Evolutionary conservation across 2,888 invertebrate genomes (phyloP).

Genomic region (Diploptera punctata): DNA sequence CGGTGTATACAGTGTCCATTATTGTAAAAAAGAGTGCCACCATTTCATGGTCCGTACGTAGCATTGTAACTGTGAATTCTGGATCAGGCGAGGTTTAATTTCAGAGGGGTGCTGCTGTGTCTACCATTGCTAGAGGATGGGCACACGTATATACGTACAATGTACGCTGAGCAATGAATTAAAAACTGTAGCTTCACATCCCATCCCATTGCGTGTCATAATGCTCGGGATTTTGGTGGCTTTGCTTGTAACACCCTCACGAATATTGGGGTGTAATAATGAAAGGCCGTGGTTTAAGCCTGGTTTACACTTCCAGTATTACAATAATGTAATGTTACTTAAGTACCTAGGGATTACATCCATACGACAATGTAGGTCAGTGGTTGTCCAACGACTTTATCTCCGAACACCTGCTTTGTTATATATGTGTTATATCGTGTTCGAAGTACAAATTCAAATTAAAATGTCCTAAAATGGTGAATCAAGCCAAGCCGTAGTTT

Average conservation of each 20-base stretch:
- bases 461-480: no score
- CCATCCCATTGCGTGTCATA: background rate
- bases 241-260: background rate
- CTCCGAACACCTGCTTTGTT: no score
- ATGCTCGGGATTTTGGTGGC: constrained; percentile 4
- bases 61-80: background rate
- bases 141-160: background rate
- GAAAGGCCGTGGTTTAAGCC: background rate
- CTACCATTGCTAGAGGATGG: no score
- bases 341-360: background rate
- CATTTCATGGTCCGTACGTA: no score
- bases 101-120: background rate
- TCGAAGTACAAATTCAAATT: no score
- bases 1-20: no score
- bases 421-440: no score
- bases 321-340: background rate
- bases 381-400: no score
- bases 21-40: no score
- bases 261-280: constrained; percentile 12
- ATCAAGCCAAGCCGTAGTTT: no score
- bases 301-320: background rate
- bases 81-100: background rate
- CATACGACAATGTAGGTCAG: no score
- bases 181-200: background rate
- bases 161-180: background rate